Conservation (phyloP, 2,888 invertebrate genomes). For the Aleiodes testaceus region DNA sequence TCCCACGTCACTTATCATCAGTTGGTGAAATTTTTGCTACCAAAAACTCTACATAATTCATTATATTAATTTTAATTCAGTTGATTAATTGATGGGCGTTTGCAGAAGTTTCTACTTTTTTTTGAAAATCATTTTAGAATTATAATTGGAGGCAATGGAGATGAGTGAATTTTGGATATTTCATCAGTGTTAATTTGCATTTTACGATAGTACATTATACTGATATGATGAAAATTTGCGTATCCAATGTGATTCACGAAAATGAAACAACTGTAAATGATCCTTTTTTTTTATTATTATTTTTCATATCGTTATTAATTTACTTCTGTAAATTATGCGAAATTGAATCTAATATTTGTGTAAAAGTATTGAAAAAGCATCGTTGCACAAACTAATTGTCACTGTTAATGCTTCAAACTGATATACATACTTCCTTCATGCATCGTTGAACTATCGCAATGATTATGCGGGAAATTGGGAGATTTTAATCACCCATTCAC, state of each 20-base stretch:
- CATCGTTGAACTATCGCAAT: conserved; percentile 31
- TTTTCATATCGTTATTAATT: background rate
- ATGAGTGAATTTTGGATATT: no score
- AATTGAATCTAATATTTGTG: background rate
- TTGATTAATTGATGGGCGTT: no score
- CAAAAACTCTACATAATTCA: background rate
- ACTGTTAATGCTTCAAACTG: conserved; percentile 14
- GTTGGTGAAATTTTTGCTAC: background rate
- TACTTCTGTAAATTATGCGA: background rate
- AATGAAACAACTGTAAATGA: no score
- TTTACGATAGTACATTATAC: no score
- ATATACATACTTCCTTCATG: conserved; percentile 33
- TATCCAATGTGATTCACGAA: no score
- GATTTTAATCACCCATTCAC: conserved; percentile 39
- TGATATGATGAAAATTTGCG: no score
- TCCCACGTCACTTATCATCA: background rate
- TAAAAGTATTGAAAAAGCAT: background rate
- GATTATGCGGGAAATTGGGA: conserved; percentile 40
- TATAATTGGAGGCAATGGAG: no score
- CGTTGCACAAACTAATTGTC: conserved; percentile 11
- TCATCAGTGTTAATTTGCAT: no score
- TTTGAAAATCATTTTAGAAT: no score
- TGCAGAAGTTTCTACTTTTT: no score
- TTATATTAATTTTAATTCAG: background rate
- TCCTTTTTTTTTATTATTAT: no score